Base-by-base conservation (phyloP, 1,140 invertebrate genomes). In the Halictus rubicundus region DNA sequence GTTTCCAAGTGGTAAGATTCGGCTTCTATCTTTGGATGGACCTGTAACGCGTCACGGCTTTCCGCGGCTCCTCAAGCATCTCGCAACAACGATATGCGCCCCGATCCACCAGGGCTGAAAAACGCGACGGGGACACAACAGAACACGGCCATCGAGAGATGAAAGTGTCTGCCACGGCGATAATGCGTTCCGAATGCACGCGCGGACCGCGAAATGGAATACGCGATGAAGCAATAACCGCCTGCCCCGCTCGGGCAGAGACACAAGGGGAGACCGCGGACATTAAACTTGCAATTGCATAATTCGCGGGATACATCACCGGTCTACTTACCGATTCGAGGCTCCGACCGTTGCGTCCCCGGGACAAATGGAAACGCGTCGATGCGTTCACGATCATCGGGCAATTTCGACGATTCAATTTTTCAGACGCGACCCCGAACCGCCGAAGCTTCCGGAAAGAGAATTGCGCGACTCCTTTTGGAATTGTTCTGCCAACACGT, bases 1-100 rank as follows among this genome's bases (percentile, higher is more conserved):
- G 69, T 83, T 86, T 87, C 71, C 57, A 75, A 83, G 77, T 81
- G 75, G 81, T 49, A 70, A 71, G 70, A 79, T 83, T 86, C 61
- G 61, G 32, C 42, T 19, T 32, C 74, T 27, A 57, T 21, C 68
- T 76, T 54, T 73, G 61, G 79, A 82, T 12, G 60, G 59, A 54
- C 25, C 76, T 73, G 65, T 68, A 82, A 42, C 32, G 63, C 39
- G 16, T 16, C 16, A 7, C 14, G 49, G 49, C 49, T 16, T 21
- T 52, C 49, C 49, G 16, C 49, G 49, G 49, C 49, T 52, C 64
- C 69, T 49, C 5, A 27, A 16, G 19, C 39, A 16, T 52, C 49
- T 52, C 6, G 49, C 14, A 52, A 8, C 12, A 57, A 7, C 39
- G 42, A 25, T 42, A 54, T 54, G 60, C 59, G n/a, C 54, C 19